phyloP scores from a whole-genome alignment of 2,888 invertebrate genomes.

The Koerneria pararmatus region DNA sequence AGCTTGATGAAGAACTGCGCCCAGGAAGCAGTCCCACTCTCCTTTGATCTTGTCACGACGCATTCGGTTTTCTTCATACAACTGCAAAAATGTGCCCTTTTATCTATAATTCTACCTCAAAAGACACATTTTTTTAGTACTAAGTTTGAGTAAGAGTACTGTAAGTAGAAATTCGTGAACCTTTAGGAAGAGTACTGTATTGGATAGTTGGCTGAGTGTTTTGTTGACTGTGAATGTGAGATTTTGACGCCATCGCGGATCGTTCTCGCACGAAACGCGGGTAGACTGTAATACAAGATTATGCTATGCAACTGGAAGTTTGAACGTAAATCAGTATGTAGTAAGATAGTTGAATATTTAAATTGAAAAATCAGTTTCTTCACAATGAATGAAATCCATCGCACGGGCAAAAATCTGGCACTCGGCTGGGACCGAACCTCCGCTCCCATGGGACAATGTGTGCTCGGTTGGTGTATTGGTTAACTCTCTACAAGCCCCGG shows the following conservation, averaged over 20 bases:
- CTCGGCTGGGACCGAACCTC: too few relatives aligned
- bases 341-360: too few relatives aligned
- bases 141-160: neutral
- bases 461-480: too few relatives aligned
- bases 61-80: slow-evolving; percentile 14
- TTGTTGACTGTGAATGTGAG: slow-evolving; percentile 25
- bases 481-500: too few relatives aligned
- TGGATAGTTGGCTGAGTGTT: slow-evolving; percentile 33
- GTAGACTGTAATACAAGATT: slow-evolving; percentile 27
- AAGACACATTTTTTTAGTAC: too few relatives aligned
- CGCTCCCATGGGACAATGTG: too few relatives aligned
- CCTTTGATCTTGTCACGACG: slow-evolving; percentile 13
- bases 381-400: too few relatives aligned
- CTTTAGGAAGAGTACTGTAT: slow-evolving; percentile 32
- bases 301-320: neutral
- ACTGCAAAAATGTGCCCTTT: neutral
- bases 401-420: too few relatives aligned
- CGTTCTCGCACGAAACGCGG: slow-evolving; percentile 33
- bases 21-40: slow-evolving; percentile 19
- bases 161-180: slow-evolving; percentile 21
- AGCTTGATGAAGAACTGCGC: slow-evolving; percentile 21
- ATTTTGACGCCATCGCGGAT: slow-evolving; percentile 38
- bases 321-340: too few relatives aligned
- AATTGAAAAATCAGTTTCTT: too few relatives aligned
- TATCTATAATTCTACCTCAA: too few relatives aligned